Conservation (phyloP, 2,113 vertebrate genomes). For the Erythrocercus mccallii region DNA sequence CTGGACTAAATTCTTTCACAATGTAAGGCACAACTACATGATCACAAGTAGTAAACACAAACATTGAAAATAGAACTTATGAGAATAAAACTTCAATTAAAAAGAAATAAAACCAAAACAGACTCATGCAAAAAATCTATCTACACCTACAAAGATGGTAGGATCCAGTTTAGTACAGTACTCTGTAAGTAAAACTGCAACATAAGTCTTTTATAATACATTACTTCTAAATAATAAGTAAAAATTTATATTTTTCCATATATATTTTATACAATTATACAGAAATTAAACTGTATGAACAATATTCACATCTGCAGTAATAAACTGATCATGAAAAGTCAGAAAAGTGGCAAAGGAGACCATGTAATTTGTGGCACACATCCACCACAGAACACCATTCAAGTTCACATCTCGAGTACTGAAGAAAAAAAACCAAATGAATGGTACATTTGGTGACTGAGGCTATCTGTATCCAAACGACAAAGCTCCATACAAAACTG, state of each 20-base stretch:
- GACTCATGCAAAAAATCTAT: slow-evolving; percentile 72
- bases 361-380: slow-evolving; percentile 45
- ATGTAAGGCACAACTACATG: slow-evolving; percentile 87
- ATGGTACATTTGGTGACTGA: slow-evolving; percentile 48
- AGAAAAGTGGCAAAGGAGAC: slow-evolving; percentile 68
- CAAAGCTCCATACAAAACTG: slow-evolving; percentile 57
- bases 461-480: slow-evolving; percentile 22
- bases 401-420: not conserved
- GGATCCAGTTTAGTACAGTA: slow-evolving; percentile 77
- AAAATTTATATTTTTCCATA: slow-evolving; percentile 65
- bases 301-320: slow-evolving; percentile 81
- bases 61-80: slow-evolving; percentile 65
- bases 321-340: slow-evolving; percentile 59
- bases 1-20: slow-evolving; percentile 72
- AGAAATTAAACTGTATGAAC: slow-evolving; percentile 73
- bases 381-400: slow-evolving; percentile 58
- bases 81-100: slow-evolving; percentile 25
- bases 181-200: slow-evolving; percentile 60
- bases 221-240: slow-evolving; percentile 62
- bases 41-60: slow-evolving; percentile 74
- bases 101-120: slow-evolving; percentile 39
- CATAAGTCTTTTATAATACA: slow-evolving; percentile 62
- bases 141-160: slow-evolving; percentile 64
- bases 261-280: slow-evolving; percentile 73
- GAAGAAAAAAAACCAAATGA: slow-evolving; percentile 1